These are phyloP conservation scores for Epinephelus cyanopodus DNA, from an alignment of 2,113 vertebrate genomes.

Conservation along the genomic window DNA sequence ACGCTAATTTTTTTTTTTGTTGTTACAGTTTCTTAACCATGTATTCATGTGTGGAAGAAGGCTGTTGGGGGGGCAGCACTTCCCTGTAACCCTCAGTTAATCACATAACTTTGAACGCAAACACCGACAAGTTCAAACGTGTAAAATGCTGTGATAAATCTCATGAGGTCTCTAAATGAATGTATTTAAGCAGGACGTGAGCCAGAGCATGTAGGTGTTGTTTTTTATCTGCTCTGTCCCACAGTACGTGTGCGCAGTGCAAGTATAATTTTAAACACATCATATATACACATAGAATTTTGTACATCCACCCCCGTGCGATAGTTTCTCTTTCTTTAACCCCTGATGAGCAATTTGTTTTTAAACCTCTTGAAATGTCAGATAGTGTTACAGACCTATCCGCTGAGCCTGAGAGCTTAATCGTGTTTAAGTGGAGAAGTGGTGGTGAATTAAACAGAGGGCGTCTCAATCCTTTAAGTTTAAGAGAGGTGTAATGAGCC, in stretches of 20 bases:
- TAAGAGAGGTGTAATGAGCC: slow-evolving; percentile 30
- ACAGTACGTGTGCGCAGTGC: background rate
- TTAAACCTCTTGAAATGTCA: background rate
- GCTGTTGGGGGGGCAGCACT: background rate
- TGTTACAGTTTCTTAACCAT: too few species aligned
- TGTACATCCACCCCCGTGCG: background rate
- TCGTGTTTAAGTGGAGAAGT: background rate
- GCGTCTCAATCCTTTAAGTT: slow-evolving; percentile 12
- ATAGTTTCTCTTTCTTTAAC: background rate
- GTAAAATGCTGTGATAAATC: background rate
- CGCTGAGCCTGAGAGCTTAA: background rate
- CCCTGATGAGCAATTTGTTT: background rate
- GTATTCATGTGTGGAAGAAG: background rate
- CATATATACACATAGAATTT: background rate
- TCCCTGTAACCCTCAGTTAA: background rate
- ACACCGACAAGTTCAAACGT: background rate
- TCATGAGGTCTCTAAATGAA: background rate
- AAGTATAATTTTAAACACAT: background rate
- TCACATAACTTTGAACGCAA: background rate
- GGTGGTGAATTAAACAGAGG: background rate
- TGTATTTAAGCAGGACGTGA: background rate
- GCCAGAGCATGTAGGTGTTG: background rate
- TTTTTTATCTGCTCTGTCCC: background rate
- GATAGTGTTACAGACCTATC: background rate
- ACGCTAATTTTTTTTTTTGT: too few species aligned